Evolutionary conservation across 2,888 invertebrate species (phyloP).

Genomic region (Parnassius smintheus): DNA sequence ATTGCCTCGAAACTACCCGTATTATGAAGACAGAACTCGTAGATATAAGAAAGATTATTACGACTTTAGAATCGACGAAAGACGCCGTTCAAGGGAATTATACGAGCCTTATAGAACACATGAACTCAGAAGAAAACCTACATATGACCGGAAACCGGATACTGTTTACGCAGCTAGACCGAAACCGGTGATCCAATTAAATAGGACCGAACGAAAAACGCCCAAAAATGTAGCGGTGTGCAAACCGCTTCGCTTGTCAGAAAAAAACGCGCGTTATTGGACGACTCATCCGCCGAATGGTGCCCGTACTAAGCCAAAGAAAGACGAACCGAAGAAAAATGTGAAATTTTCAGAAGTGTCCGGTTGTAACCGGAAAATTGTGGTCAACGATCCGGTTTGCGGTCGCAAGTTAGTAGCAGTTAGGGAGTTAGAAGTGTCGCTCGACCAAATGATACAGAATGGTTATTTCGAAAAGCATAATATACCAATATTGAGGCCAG

Average conservation of each 20-base stretch:
- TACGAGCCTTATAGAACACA: slow-evolving; percentile 52
- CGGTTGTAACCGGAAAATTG: slow-evolving; percentile 71
- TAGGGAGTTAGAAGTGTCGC: slow-evolving; percentile 71
- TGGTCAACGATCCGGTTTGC: slow-evolving; percentile 68
- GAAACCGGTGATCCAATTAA: slow-evolving; percentile 35
- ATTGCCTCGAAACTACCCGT: slow-evolving; percentile 66
- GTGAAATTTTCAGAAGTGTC: slow-evolving; percentile 78
- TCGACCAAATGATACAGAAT: slow-evolving; percentile 77
- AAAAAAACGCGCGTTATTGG: slow-evolving; percentile 70
- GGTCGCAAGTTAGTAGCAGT: slow-evolving; percentile 72
- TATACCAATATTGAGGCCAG: slow-evolving; percentile 62
- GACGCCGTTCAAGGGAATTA: slow-evolving; percentile 49
- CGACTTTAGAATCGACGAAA: slow-evolving; percentile 69
- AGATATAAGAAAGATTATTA: slow-evolving; percentile 69
- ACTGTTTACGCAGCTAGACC: slow-evolving; percentile 25
- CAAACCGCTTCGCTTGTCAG: slow-evolving; percentile 64
- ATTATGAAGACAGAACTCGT: slow-evolving; percentile 57
- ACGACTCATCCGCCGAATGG: slow-evolving; percentile 61
- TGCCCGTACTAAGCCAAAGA: slow-evolving; percentile 50
- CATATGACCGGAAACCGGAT: slow-evolving; percentile 29
- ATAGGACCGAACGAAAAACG: slow-evolving; percentile 32
- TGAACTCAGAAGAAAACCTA: slow-evolving; percentile 26
- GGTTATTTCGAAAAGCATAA: slow-evolving; percentile 77
- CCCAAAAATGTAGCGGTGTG: slow-evolving; percentile 71
- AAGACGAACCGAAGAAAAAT: slow-evolving; percentile 71